A percentile compares a stretch with the other conserved stretches of the same genome.
Conservation (phyloP, 2,113 vertebrate genomes). For the Plectropomus leopardus region DNA sequence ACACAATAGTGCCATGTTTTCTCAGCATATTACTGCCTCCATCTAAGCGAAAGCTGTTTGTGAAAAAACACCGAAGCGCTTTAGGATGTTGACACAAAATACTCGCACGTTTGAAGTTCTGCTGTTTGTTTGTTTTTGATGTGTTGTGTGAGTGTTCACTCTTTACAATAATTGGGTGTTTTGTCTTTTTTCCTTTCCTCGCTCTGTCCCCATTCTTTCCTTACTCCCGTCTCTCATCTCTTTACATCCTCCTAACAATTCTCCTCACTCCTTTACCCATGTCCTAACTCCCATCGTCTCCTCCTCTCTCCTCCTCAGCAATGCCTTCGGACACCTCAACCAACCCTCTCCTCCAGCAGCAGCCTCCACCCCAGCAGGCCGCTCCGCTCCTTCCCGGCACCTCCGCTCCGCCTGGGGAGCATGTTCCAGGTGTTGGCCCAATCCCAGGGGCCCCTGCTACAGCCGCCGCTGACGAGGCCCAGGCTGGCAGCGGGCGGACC, state of each 20-base stretch:
- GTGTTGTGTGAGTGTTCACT: neutral
- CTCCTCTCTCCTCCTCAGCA: constrained; percentile 16
- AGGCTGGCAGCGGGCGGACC: constrained; percentile 81
- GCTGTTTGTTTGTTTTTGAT: neutral
- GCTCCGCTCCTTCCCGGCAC: constrained; percentile 67
- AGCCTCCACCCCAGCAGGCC: constrained; percentile 55
- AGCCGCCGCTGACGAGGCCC: constrained; percentile 47
- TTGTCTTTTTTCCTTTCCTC: neutral
- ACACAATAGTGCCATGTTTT: neutral
- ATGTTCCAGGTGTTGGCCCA: constrained; percentile 44
- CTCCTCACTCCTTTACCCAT: neutral
- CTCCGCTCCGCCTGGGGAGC: constrained; percentile 37
- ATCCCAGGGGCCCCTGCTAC: constrained; percentile 56
- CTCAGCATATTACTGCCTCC: neutral
- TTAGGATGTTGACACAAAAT: neutral
- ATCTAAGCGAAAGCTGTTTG: neutral
- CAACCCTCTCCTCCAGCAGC: constrained; percentile 75
- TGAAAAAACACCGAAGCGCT: neutral
- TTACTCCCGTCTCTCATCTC: too few relatives aligned
- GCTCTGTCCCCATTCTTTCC: neutral
- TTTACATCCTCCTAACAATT: neutral
- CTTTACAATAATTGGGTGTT: constrained; percentile 36
- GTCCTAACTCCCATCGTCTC: neutral
- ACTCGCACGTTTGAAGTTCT: constrained; percentile 2
- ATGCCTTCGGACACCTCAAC: constrained; percentile 65